Conservation (phyloP, 1,140 invertebrate genomes). For the Pseudomyrmex pallidus region DNA sequence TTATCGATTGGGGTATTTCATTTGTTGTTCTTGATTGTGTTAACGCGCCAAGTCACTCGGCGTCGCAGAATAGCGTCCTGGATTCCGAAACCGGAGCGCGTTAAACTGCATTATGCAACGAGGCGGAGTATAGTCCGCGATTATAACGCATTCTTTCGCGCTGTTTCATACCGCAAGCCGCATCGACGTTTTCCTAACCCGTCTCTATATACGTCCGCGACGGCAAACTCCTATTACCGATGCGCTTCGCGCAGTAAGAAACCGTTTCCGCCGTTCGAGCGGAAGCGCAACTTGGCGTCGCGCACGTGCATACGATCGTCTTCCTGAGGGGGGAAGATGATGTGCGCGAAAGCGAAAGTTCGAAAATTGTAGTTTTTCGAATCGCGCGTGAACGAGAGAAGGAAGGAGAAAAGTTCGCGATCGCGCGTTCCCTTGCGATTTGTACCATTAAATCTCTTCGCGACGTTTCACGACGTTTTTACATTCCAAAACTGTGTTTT, state of each 20-base stretch:
- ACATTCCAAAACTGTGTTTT: background rate
- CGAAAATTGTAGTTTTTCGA: background rate
- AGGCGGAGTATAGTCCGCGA: background rate
- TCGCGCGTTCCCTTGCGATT: background rate
- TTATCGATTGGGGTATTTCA: conserved; percentile 11
- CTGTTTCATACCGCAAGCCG: no score
- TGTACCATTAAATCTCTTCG: background rate
- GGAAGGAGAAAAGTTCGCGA: background rate
- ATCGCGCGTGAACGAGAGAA: background rate
- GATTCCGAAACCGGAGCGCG: conserved; percentile 47
- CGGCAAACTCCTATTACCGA: conserved; percentile 13
- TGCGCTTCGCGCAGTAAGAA: conserved; percentile 15
- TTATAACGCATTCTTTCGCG: conserved; percentile 11
- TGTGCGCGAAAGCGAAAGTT: background rate
- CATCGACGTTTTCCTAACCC: conserved; percentile 46
- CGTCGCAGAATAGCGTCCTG: conserved; percentile 18
- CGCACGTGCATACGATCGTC: background rate
- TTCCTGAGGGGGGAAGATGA: no score
- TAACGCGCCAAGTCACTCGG: background rate
- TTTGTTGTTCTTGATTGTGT: conserved; percentile 19
- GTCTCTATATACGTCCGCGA: background rate
- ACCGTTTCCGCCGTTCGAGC: background rate
- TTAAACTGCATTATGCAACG: conserved; percentile 50
- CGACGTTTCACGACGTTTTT: background rate
- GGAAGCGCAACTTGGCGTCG: background rate